These are phyloP conservation scores for Ennomos fuscantarius DNA, from an alignment of 2,888 invertebrate species.

Conservation along the genomic window DNA sequence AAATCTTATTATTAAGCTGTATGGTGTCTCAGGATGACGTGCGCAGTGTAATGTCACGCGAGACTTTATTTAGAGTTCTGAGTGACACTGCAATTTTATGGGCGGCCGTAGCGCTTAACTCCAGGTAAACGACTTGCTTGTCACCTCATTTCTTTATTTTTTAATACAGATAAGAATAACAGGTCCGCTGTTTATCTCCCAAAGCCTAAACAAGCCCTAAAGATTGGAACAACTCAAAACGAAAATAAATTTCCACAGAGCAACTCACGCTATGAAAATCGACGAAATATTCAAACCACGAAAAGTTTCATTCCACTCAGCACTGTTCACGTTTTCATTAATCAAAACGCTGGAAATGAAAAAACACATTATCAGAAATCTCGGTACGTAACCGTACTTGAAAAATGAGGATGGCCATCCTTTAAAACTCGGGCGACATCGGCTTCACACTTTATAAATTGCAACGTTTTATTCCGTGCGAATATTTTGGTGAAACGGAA, in stretches of 20 bases:
- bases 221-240: constrained; percentile 30
- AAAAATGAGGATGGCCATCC: constrained; percentile 45
- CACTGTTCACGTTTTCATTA: constrained; percentile 47
- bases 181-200: constrained; percentile 14
- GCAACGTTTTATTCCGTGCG: constrained; percentile 45
- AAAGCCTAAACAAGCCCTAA: constrained; percentile 9
- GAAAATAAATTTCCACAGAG: constrained; percentile 26
- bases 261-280: constrained; percentile 35
- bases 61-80: too few relatives aligned
- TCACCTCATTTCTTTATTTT: too few relatives aligned
- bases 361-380: constrained; percentile 34
- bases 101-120: too few relatives aligned
- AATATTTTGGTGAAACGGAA: constrained; percentile 48
- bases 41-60: too few relatives aligned
- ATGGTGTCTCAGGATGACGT: too few relatives aligned
- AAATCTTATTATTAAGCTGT: too few relatives aligned
- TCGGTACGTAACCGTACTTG: constrained; percentile 32
- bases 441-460: constrained; percentile 48
- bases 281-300: constrained; percentile 37
- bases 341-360: constrained; percentile 49
- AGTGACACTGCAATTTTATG: too few relatives aligned
- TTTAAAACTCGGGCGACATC: constrained; percentile 44
- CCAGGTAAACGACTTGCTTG: too few relatives aligned
- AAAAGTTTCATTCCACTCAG: constrained; percentile 38
- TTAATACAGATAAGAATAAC: too few relatives aligned